Evolutionary conservation across 2,888 invertebrate genomes (phyloP), one percentile per base, ranked within the genome.

Genomic region (Thymelicus lineola): DNA sequence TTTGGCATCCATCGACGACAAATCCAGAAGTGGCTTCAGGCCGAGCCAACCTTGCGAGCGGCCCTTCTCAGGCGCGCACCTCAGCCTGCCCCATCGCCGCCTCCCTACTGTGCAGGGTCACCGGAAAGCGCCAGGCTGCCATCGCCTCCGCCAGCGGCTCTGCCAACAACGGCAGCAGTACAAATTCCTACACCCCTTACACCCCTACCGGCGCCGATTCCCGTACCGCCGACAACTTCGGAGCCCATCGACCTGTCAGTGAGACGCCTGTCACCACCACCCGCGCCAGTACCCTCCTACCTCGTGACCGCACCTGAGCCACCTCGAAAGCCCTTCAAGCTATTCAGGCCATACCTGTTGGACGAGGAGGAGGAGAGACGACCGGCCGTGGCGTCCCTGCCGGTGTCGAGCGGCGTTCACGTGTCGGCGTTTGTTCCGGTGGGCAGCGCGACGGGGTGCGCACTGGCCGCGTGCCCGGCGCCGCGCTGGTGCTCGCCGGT

Each of bases 21-120:
- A 89, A 98, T 98, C 78, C 98, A 98, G 90, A 98, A 98, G 94
- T 98, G 98, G 98, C 92, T 98, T 76, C 98, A 98, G 90, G 97
- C 96, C 81, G 97, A 97, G 88, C 95, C 96, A 73, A 96, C 96
- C 85, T 90, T 98, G 75, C 95, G 97, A 80, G 97, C 96, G 73
- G 96, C 96, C 78, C 96, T 97, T 63, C 75, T 91, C 72, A 86
- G 93, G 74, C 82, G 93, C 76, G 91, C 91, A 55, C 93, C 93
- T 28, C 92, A 93, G 75, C 91, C 93, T 55, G 93, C 93, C 7
- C 92, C 93, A 7, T 93, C 93, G 20, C 93, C 93, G 42, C 93
- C 93, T 12, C 93, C 93, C 3, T 92, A 91, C 75, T 83, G 90
- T 59, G 91, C 81, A 53, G 89, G 90, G 9, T 91, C 92, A 28